Conservation (phyloP, 2,113 vertebrate species). For the Dicrurus megarhynchus region DNA sequence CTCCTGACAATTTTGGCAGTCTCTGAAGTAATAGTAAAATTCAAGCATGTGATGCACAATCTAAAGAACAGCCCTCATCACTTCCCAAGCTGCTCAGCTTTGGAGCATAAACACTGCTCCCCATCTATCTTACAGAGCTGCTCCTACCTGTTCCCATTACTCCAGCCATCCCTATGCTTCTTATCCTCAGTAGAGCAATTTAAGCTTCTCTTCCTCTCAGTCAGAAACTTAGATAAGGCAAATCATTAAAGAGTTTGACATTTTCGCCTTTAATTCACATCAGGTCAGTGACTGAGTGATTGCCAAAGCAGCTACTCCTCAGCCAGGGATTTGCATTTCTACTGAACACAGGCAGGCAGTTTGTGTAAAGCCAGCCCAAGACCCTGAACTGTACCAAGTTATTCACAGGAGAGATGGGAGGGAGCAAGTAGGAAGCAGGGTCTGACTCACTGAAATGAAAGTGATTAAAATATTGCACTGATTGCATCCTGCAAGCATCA, state of each 20-base stretch:
- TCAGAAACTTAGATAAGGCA: neutral
- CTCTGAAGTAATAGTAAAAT: neutral
- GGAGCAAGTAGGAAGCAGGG: neutral
- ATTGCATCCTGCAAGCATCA: neutral
- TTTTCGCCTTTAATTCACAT: constrained; percentile 6
- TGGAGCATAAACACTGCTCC: neutral
- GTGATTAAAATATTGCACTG: constrained; percentile 9
- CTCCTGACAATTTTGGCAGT: neutral
- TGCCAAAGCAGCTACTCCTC: neutral
- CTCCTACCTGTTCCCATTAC: neutral
- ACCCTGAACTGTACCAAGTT: neutral
- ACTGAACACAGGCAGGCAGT: neutral
- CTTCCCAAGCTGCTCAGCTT: neutral
- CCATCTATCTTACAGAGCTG: neutral
- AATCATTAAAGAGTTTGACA: neutral
- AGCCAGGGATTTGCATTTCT: neutral
- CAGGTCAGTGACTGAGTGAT: neutral
- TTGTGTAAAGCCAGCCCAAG: neutral
- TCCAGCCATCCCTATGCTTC: neutral
- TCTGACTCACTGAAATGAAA: neutral
- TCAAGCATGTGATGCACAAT: neutral
- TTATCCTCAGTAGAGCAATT: neutral
- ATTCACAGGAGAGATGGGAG: neutral
- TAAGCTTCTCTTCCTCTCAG: neutral
- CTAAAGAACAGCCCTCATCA: neutral